Conservation (phyloP, 2,888 invertebrate genomes). For the Melieria picta region DNA sequence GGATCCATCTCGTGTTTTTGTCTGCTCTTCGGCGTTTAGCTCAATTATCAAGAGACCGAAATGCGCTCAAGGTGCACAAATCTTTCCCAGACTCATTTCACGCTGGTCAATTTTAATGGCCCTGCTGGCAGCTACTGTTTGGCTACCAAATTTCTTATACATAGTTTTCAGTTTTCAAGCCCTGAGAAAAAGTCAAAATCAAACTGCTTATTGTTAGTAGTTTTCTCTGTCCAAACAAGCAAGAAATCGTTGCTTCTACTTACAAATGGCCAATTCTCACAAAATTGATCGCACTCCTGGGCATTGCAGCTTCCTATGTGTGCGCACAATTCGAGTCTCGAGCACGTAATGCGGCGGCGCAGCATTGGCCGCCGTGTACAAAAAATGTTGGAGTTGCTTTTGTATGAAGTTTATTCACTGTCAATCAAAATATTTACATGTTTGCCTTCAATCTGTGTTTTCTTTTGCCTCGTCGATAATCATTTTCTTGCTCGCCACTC, state of each 20-base stretch:
- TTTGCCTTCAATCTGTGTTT: constrained; percentile 40
- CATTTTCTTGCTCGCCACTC: constrained; percentile 11
- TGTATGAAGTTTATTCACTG: constrained; percentile 37
- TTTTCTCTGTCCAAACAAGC: no score
- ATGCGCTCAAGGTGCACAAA: constrained; percentile 24
- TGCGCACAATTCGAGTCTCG: neutral
- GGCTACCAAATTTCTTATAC: neutral
- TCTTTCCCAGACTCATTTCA: neutral
- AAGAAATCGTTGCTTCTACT: no score
- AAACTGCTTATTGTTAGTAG: no score
- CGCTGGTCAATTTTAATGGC: constrained; percentile 12
- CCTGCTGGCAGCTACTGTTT: neutral
- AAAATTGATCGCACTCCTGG: constrained; percentile 54
- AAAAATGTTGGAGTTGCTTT: neutral
- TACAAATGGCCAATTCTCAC: neutral
- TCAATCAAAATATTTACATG: constrained; percentile 59
- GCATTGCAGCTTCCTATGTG: constrained; percentile 11
- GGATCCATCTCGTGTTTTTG: neutral
- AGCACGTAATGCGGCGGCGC: constrained; percentile 22
- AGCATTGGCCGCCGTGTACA: neutral
- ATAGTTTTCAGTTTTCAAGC: neutral
- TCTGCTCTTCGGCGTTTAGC: neutral
- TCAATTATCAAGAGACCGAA: constrained; percentile 29
- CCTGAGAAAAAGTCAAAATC: no score
- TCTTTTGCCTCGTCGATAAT: constrained; percentile 14